These are phyloP conservation scores for Nezara viridula DNA, from an alignment of 2,888 invertebrate species.

Conservation along the genomic window DNA sequence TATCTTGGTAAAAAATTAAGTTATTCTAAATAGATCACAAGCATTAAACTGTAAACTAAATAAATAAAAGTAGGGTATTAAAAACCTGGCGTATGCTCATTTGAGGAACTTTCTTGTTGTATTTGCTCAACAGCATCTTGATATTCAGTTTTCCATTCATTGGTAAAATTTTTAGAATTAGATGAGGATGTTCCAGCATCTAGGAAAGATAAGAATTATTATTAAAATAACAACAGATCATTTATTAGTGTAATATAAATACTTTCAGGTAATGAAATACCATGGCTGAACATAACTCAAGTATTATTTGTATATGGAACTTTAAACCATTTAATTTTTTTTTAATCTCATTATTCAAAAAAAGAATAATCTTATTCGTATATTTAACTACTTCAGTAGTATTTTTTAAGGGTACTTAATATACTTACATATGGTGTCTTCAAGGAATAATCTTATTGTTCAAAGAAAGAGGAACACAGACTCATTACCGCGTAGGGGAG, in stretches of 20 bases:
- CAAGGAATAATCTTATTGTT: no score
- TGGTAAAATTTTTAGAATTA: not conserved
- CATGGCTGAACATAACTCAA: not conserved
- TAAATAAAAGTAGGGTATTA: not conserved
- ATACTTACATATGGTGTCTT: no score
- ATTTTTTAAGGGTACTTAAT: no score
- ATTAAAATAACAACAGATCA: not conserved
- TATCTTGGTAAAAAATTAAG: not conserved
- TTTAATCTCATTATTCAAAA: not conserved
- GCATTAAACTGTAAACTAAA: not conserved
- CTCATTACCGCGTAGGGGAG: no score
- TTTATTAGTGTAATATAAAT: not conserved
- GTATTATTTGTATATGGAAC: not conserved
- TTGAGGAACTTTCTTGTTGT: constrained; percentile 14
- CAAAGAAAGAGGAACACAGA: no score
- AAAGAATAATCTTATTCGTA: no score
- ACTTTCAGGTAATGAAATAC: not conserved
- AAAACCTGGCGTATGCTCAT: not conserved
- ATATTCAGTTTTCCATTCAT: constrained; percentile 49
- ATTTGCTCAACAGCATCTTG: constrained; percentile 53
- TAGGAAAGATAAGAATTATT: not conserved
- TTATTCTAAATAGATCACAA: not conserved
- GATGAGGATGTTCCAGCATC: constrained; percentile 2
- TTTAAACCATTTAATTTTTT: not conserved
- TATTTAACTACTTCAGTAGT: no score